Percentiles rank a stretch among this genome's conserved stretches.
Evolutionary conservation across 1,140 invertebrate genomes (phyloP).

Genomic region (Drosophila novamexicana): DNA sequence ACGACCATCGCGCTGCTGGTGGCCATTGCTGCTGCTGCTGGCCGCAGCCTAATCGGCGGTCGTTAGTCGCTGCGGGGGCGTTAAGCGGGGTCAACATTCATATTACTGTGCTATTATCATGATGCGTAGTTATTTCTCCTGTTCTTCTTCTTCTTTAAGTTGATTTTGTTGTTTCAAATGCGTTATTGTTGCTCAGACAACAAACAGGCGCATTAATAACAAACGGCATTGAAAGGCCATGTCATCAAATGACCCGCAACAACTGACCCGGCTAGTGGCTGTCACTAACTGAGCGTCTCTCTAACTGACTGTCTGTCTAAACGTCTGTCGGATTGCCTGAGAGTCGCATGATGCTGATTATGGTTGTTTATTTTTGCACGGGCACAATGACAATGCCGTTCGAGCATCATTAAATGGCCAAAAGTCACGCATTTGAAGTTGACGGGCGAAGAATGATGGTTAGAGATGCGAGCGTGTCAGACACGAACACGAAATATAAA

Average conservation of each 20-base stretch:
- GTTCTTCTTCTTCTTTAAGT: slow-evolving; percentile 24
- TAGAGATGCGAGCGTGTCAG: slow-evolving; percentile 6
- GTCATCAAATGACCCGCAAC: slow-evolving; percentile 76
- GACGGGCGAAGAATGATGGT: slow-evolving; percentile 40
- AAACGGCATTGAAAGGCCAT: slow-evolving; percentile 73
- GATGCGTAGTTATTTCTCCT: slow-evolving; percentile 56
- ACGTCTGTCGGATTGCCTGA: too few species aligned
- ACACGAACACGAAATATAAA: not conserved
- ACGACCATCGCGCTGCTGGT: slow-evolving; percentile 23
- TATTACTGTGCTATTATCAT: slow-evolving; percentile 64
- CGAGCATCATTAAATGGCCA: slow-evolving; percentile 81
- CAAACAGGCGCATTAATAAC: slow-evolving; percentile 75
- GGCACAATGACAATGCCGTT: slow-evolving; percentile 64
- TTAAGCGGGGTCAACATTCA: slow-evolving; percentile 40
- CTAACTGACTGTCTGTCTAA: not conserved
- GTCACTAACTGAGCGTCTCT: not conserved
- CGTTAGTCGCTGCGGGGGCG: slow-evolving; percentile 60
- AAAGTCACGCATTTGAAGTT: slow-evolving; percentile 81
- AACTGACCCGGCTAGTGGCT: not conserved
- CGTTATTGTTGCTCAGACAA: slow-evolving; percentile 68
- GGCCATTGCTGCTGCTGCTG: slow-evolving; percentile 28
- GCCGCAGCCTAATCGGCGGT: slow-evolving; percentile 59
- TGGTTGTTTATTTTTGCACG: slow-evolving; percentile 75
- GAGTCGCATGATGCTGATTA: slow-evolving; percentile 58
- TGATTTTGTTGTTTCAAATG: slow-evolving; percentile 75